Percentiles rank a stretch among this genome's conserved stretches.
phyloP scores from a whole-genome alignment of 2,888 invertebrate species.

The Coleophora deauratella region DNA sequence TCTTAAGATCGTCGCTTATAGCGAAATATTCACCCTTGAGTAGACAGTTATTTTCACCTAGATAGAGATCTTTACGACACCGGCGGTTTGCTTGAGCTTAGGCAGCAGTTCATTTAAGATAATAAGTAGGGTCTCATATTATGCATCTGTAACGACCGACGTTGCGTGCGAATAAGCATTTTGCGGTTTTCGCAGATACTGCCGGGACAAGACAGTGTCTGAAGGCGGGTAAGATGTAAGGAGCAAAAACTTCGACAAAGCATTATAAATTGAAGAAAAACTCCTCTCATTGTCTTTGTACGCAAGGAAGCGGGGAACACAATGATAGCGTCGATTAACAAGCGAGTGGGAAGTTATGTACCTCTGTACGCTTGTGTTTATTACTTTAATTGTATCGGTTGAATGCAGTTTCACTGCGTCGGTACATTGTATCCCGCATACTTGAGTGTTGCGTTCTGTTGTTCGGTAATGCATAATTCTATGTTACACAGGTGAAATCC shows the following conservation, averaged over 20 bases:
- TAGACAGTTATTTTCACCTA: slow-evolving; percentile 21
- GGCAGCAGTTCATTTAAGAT: slow-evolving; percentile 22
- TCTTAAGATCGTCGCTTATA: slow-evolving; percentile 14
- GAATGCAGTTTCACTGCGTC: slow-evolving; percentile 57
- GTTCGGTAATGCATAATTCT: slow-evolving; percentile 56
- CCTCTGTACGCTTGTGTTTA: slow-evolving; percentile 48
- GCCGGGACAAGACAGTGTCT: slow-evolving; percentile 25
- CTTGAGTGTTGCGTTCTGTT: slow-evolving; percentile 45
- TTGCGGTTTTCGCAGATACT: slow-evolving; percentile 53
- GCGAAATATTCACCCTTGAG: slow-evolving; percentile 30
- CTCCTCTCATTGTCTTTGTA: slow-evolving; percentile 51
- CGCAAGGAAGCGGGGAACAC: slow-evolving; percentile 57
- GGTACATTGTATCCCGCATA: slow-evolving; percentile 55
- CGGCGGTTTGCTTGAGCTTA: slow-evolving; percentile 17
- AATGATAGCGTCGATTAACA: slow-evolving; percentile 60
- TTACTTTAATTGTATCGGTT: slow-evolving; percentile 65
- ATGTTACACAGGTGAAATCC: slow-evolving; percentile 54
- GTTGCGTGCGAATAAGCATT: slow-evolving; percentile 48
- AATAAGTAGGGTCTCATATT: slow-evolving; percentile 31
- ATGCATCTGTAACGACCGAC: slow-evolving; percentile 29
- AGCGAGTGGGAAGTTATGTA: slow-evolving; percentile 61
- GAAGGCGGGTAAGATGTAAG: slow-evolving; percentile 19
- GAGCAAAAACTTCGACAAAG: slow-evolving; percentile 45
- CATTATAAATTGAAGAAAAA: slow-evolving; percentile 54
- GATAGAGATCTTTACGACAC: slow-evolving; percentile 30